Percentiles rank a stretch among this genome's conserved stretches.
Conservation (phyloP, 1,140 invertebrate genomes). For the Monomorium pharaonis region DNA sequence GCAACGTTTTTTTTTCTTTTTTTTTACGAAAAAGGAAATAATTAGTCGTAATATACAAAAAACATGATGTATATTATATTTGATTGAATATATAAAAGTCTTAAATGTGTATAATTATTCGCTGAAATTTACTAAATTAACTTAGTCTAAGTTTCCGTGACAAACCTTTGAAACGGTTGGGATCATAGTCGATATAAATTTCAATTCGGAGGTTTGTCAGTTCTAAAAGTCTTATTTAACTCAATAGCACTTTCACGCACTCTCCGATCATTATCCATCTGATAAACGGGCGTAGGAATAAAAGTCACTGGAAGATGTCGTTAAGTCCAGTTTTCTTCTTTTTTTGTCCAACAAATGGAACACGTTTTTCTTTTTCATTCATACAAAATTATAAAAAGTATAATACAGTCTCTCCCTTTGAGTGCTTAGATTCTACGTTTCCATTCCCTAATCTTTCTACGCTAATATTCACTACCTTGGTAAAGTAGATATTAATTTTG, state of each 20-base stretch:
- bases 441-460: not conserved
- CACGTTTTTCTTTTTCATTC: constrained; percentile 25
- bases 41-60: constrained; percentile 65
- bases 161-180: constrained; percentile 57
- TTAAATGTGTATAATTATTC: constrained; percentile 68
- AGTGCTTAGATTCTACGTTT: constrained; percentile 26
- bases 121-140: constrained; percentile 72
- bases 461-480: constrained; percentile 43
- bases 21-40: not conserved
- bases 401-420: constrained; percentile 61
- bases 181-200: constrained; percentile 65
- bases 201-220: constrained; percentile 64
- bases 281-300: not conserved
- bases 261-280: constrained; percentile 19
- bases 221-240: constrained; percentile 49
- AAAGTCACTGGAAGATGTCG: not conserved
- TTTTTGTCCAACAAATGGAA: constrained; percentile 30
- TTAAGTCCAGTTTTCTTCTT: not conserved
- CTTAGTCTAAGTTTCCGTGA: constrained; percentile 65
- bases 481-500: constrained; percentile 26
- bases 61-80: constrained; percentile 75
- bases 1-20: not conserved
- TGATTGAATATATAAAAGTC: constrained; percentile 75
- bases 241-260: constrained; percentile 50
- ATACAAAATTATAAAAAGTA: constrained; percentile 75